phyloP scores from a whole-genome alignment of 2,888 invertebrate genomes.

The Tineola bisselliella region DNA sequence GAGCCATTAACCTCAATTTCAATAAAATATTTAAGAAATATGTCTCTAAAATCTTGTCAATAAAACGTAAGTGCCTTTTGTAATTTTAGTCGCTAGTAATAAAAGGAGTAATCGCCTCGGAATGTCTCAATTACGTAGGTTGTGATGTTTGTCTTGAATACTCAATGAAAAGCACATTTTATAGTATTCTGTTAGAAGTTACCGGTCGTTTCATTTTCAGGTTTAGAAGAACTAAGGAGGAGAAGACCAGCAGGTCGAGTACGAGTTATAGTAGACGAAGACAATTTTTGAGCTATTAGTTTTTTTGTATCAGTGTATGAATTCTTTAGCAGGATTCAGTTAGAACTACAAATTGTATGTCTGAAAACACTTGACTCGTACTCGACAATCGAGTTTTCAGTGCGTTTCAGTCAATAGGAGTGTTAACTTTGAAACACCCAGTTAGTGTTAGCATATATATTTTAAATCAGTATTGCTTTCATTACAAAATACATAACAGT shows the following conservation, averaged over 20 bases:
- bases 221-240: no score
- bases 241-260: no score
- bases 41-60: constrained; percentile 50
- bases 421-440: no score
- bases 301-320: no score
- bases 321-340: no score
- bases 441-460: neutral
- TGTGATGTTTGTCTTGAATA: constrained; percentile 11
- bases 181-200: neutral
- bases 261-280: no score
- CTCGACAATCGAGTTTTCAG: no score
- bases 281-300: no score
- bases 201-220: neutral
- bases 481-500: neutral
- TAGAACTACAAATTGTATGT: no score
- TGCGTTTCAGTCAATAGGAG: no score
- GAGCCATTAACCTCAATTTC: neutral
- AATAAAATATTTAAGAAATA: neutral
- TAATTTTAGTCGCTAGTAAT: constrained; percentile 55
- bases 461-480: constrained; percentile 1
- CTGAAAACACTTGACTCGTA: no score
- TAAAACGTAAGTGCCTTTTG: constrained; percentile 63
- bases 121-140: constrained; percentile 1
- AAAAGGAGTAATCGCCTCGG: no score
- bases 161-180: constrained; percentile 23